Evolutionary conservation across 1,140 invertebrate species (phyloP).

Genomic region (Vanessa tameamea): DNA sequence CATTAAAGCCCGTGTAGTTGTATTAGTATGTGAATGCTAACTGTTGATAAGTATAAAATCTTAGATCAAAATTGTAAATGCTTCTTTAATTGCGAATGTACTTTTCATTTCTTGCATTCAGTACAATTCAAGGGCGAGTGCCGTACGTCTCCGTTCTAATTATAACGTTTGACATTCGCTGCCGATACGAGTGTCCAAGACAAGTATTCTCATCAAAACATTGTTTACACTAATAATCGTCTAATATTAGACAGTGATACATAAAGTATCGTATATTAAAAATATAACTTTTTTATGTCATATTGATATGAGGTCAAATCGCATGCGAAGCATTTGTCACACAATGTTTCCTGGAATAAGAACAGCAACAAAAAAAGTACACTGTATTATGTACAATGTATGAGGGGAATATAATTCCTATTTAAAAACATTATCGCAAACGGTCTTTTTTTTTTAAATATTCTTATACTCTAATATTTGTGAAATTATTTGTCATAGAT

Average conservation of each 20-base stretch:
- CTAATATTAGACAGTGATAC: conserved; percentile 34
- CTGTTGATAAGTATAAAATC: too few species aligned
- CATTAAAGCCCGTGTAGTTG: too few species aligned
- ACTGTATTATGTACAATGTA: too few species aligned
- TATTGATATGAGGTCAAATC: not conserved
- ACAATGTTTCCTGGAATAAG: too few species aligned
- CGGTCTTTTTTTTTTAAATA: too few species aligned
- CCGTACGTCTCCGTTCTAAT: conserved; percentile 32
- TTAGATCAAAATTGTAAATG: not conserved
- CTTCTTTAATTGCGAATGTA: conserved; percentile 11
- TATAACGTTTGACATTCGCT: conserved; percentile 37
- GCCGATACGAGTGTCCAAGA: conserved; percentile 35
- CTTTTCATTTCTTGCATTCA: conserved; percentile 28
- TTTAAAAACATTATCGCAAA: too few species aligned
- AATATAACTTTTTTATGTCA: not conserved
- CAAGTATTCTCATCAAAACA: conserved; percentile 31
- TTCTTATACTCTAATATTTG: too few species aligned
- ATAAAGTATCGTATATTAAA: conserved; percentile 12
- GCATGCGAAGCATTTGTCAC: too few species aligned
- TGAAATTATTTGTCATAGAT: not conserved
- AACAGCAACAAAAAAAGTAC: too few species aligned
- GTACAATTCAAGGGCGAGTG: conserved; percentile 33
- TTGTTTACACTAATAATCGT: conserved; percentile 34
- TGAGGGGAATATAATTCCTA: too few species aligned
- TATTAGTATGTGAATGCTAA: too few species aligned